These are phyloP conservation scores for Heterotilapia buettikoferi DNA, from an alignment of 2,113 vertebrate species.

Conservation along the genomic window DNA sequence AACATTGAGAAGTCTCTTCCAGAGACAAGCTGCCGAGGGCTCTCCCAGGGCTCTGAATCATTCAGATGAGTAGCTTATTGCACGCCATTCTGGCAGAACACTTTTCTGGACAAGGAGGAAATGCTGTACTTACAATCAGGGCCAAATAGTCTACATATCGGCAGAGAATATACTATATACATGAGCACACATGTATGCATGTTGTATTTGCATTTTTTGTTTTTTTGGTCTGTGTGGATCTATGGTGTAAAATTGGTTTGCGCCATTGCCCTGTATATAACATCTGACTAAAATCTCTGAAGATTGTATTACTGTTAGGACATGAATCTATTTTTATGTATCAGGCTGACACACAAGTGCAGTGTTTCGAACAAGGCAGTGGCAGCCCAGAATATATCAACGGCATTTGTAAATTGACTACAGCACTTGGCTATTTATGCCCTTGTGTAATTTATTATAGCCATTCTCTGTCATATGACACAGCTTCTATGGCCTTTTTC, in stretches of 20 bases:
- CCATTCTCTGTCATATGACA: neutral
- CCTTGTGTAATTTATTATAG: neutral
- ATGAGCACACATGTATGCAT: neutral
- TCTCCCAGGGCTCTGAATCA: slow-evolving; percentile 48
- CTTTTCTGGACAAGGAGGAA: neutral
- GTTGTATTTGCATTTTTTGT: neutral
- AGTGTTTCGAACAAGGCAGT: neutral
- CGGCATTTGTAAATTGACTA: neutral
- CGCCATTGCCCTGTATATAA: neutral
- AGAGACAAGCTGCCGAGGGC: neutral
- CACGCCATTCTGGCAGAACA: slow-evolving; percentile 21
- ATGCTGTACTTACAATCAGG: neutral
- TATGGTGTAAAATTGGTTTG: neutral
- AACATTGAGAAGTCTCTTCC: slow-evolving; percentile 45
- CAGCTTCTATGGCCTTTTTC: neutral
- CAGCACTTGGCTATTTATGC: neutral
- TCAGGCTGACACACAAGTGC: neutral
- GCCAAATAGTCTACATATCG: neutral
- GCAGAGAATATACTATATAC: neutral
- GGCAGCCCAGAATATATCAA: neutral
- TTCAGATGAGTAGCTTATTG: slow-evolving; percentile 33
- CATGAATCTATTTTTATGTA: neutral
- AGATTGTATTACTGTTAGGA: neutral
- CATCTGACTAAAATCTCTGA: neutral
- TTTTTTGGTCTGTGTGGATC: neutral